Percentiles rank a stretch among this genome's conserved stretches.
phyloP scores from a whole-genome alignment of 2,113 vertebrate genomes.

The Platichthys flesus region DNA sequence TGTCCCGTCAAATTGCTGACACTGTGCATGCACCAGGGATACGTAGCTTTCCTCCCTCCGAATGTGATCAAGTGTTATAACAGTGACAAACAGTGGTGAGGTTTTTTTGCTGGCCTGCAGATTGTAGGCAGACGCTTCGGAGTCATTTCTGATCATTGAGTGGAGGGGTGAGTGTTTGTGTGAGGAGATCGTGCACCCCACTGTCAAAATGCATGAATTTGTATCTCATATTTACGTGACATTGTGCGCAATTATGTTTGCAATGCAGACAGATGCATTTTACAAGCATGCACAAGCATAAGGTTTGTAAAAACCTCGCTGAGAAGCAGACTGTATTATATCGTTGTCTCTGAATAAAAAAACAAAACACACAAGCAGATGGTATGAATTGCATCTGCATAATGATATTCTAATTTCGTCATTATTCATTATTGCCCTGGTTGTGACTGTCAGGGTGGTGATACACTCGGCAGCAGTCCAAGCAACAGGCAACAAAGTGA shows the following conservation, averaged over 20 bases:
- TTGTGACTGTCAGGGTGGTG: slow-evolving; percentile 65
- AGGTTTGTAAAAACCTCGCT: slow-evolving; percentile 3
- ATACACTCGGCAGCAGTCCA: slow-evolving; percentile 73
- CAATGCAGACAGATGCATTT: slow-evolving; percentile 20
- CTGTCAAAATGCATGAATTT: background rate
- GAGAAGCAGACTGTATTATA: slow-evolving; percentile 14
- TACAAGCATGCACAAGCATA: slow-evolving; percentile 16
- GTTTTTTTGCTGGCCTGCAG: slow-evolving; percentile 49
- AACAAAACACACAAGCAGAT: slow-evolving; percentile 62
- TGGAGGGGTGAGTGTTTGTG: slow-evolving; percentile 30
- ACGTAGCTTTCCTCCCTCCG: slow-evolving; percentile 49
- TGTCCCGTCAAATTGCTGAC: slow-evolving; percentile 67
- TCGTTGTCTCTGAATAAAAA: slow-evolving; percentile 27
- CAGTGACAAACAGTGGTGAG: slow-evolving; percentile 50
- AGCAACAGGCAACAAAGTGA: slow-evolving; percentile 72
- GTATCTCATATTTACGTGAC: background rate
- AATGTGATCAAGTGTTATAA: slow-evolving; percentile 61
- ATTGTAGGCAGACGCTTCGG: slow-evolving; percentile 29
- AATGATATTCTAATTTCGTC: slow-evolving; percentile 69
- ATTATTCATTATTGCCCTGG: slow-evolving; percentile 70
- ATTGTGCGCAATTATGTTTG: background rate
- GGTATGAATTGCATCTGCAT: slow-evolving; percentile 73
- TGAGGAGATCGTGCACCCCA: background rate
- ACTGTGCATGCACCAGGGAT: slow-evolving; percentile 60
- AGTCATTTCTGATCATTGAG: slow-evolving; percentile 18